Percentiles rank a stretch among this genome's conserved stretches.
These are phyloP conservation scores for Lasioglossum baleicum DNA, from an alignment of 1,140 invertebrate genomes.

Conservation along the genomic window DNA sequence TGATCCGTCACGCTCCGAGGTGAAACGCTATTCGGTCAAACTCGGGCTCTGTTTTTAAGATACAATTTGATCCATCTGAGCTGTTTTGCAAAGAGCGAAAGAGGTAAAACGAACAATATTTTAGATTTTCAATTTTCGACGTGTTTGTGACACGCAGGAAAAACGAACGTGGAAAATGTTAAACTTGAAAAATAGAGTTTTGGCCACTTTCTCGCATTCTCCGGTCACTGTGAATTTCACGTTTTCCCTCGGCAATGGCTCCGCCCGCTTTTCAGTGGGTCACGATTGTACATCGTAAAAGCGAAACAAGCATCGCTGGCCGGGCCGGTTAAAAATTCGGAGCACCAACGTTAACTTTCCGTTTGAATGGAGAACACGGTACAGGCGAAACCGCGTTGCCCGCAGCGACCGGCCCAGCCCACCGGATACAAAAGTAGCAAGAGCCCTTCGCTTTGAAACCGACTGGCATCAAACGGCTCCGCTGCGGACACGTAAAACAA, in stretches of 20 bases:
- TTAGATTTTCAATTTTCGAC: too few species aligned
- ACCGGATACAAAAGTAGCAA: background rate
- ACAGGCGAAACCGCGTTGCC: conserved; percentile 3
- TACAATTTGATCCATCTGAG: too few species aligned
- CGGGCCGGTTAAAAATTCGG: background rate
- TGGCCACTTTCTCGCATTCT: too few species aligned
- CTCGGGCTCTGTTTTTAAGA: too few species aligned
- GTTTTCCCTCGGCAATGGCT: background rate
- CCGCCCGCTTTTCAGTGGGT: conserved; percentile 9
- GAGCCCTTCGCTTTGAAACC: background rate
- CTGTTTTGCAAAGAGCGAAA: too few species aligned
- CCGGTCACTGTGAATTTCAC: background rate
- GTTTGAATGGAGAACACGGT: conserved; percentile 6
- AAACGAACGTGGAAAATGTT: too few species aligned
- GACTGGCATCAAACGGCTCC: conserved; percentile 23
- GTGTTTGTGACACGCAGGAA: too few species aligned
- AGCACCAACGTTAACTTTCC: conserved; percentile 1
- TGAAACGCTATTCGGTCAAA: too few species aligned
- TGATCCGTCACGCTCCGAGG: too few species aligned
- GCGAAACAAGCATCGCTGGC: background rate
- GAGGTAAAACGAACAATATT: too few species aligned
- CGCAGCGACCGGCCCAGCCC: background rate
- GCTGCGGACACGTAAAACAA: background rate
- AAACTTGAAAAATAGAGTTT: too few species aligned
- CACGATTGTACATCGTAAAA: conserved; percentile 28